Evolutionary conservation across 2,888 invertebrate genomes (phyloP), one percentile per base, ranked within the genome.

Genomic region (Thereva nobilitata): DNA sequence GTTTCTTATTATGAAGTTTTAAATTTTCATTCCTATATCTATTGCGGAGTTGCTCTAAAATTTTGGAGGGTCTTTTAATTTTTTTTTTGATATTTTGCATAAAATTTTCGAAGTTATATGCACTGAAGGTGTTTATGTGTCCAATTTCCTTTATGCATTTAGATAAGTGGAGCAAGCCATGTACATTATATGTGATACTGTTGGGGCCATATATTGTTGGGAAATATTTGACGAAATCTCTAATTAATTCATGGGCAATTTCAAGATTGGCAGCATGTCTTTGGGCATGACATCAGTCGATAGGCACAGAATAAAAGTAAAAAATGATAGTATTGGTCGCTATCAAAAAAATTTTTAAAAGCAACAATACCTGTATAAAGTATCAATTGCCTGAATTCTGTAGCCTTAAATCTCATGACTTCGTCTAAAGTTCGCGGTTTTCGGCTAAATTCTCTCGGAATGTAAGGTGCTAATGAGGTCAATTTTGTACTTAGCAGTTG

Each of bases 281-380:
- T 5, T 52, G 52, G 52, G 52, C 52, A 52, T 52, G 52, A 52
- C 12, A 52, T 52, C 52, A 52, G 12, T 52, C 52, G 52, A 52
- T 52, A 52, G 34, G 52, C 52, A 35, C 52, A 52, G 35, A 52
- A 52, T 52, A 52, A 52, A 52, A 52, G 52, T 52, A 35, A 52
- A 52, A 52, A 52, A 52, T 52, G 52, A 52, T 52, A 52, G 52
- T 52, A 52, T 52, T 52, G 52, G 52, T 52, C 52, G 52, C 52
- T 52, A 52, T 52, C 34, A 52, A 52, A 52, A 52, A 35, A 3
- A 34, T 52, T 52, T 52, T 52, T 52, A 52, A 23, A 52, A 52
- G 52, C 52, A 52, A 52, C 4, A 52, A 52, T 52, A 52, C 52
- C 8, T 35, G 52, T 52, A 52, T 12, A 52, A 52, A 52, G 35